These are phyloP conservation scores for Centropyge bicolor DNA, from an alignment of 2,797 vertebrate genomes.

Conservation along the genomic window DNA sequence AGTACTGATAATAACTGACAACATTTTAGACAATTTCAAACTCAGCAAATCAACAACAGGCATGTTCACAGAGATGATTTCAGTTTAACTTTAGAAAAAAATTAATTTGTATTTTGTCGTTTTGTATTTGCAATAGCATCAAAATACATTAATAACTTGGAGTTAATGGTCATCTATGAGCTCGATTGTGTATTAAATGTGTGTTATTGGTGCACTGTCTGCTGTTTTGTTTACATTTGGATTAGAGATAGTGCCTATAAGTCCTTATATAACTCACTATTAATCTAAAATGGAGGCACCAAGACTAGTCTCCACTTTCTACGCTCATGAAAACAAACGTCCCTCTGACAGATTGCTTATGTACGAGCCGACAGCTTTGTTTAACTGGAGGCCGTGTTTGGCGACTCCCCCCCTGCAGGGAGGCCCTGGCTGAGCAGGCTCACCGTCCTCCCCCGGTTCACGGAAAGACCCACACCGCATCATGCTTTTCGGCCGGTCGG, in stretches of 20 bases:
- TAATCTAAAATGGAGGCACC: constrained; percentile 27
- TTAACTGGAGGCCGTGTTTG: constrained; percentile 37
- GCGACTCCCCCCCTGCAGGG: constrained; percentile 27
- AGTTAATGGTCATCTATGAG: background rate
- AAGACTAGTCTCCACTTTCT: background rate
- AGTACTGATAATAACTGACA: background rate
- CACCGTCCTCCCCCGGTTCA: constrained; percentile 95
- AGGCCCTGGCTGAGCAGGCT: constrained; percentile 62
- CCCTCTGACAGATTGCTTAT: constrained; percentile 27
- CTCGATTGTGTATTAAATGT: constrained; percentile 4
- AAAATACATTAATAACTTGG: constrained; percentile 3
- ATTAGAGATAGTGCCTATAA: background rate
- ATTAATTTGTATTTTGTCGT: background rate
- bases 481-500: constrained; percentile 97
- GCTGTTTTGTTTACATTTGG: constrained; percentile 17
- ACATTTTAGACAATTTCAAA: background rate
- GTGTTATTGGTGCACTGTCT: background rate
- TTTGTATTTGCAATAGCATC: background rate
- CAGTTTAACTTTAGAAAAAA: background rate
- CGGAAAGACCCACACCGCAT: constrained; percentile 97
- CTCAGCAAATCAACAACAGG: background rate
- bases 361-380: constrained; percentile 27
- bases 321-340: constrained; percentile 25
- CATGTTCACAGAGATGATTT: background rate
- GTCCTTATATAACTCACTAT: constrained; percentile 7